Evolutionary conservation across 2,113 vertebrate species (phyloP).

Genomic region (Datnioides undecimradiatus): DNA sequence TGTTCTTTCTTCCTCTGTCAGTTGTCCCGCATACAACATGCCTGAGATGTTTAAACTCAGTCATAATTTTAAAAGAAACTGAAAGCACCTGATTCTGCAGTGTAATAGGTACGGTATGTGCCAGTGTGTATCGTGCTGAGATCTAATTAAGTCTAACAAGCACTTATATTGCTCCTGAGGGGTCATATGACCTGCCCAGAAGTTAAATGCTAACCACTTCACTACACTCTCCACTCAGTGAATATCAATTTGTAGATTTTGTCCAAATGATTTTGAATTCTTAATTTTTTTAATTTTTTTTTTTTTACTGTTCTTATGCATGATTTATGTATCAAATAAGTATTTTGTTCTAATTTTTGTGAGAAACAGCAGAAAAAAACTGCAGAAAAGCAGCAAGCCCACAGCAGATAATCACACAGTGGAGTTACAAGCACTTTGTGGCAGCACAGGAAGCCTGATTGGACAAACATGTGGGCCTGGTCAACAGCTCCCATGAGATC

Average conservation of each 20-base stretch:
- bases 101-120: background rate
- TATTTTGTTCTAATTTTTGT: background rate
- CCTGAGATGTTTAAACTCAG: conserved; percentile 7
- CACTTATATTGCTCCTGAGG: background rate
- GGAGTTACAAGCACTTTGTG: conserved; percentile 8
- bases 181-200: background rate
- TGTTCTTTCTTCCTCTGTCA: background rate
- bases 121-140: background rate
- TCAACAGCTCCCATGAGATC: conserved; percentile 69
- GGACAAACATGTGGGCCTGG: conserved; percentile 56
- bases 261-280: background rate
- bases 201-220: background rate
- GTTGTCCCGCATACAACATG: background rate
- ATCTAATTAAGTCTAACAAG: conserved; percentile 14
- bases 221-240: background rate
- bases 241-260: background rate
- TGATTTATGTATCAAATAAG: too few relatives aligned
- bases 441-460: conserved; percentile 53
- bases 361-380: conserved; percentile 2
- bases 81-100: background rate
- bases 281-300: too few relatives aligned
- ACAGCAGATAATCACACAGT: background rate
- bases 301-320: background rate
- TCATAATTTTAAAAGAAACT: background rate
- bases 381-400: too few relatives aligned